Evolutionary conservation across 2,113 vertebrate species (phyloP).

Genomic region (Patagioenas fasciata): DNA sequence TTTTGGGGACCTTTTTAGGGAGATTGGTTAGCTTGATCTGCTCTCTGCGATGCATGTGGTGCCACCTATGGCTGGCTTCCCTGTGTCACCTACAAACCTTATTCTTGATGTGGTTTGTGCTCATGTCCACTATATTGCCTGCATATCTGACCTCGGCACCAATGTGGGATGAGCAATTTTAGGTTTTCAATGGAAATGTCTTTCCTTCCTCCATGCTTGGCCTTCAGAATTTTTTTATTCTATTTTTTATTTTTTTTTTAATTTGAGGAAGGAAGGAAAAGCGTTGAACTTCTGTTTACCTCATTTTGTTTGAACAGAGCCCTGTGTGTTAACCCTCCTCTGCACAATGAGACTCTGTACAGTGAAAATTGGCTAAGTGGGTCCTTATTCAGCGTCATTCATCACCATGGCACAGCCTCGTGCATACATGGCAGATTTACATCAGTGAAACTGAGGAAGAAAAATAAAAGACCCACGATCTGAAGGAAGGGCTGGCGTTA

Average conservation of each 20-base stretch:
- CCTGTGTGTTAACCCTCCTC: conserved; percentile 26
- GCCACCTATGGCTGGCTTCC: not conserved
- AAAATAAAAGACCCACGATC: not conserved
- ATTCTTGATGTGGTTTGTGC: not conserved
- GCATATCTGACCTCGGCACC: not conserved
- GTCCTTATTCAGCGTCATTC: not conserved
- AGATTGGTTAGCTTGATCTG: not conserved
- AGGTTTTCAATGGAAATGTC: not conserved
- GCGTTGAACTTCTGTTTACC: not conserved
- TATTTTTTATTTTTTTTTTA: not conserved
- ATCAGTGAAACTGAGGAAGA: not conserved
- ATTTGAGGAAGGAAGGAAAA: conserved; percentile 24
- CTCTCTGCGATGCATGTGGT: accelerated
- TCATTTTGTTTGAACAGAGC: conserved; percentile 48
- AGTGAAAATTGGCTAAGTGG: not conserved
- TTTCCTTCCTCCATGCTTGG: not conserved
- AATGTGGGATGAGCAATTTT: not conserved
- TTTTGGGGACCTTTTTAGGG: not conserved
- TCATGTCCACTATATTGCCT: not conserved
- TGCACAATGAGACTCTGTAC: conserved; percentile 47
- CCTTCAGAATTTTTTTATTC: not conserved
- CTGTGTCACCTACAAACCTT: not conserved
- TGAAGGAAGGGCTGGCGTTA: not conserved
- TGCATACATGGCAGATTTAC: not conserved
- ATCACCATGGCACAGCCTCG: not conserved